Evolutionary conservation across 2,797 vertebrate species (phyloP), one percentile per base, ranked within the genome.

Genomic region (Anguilla pacifica): DNA sequence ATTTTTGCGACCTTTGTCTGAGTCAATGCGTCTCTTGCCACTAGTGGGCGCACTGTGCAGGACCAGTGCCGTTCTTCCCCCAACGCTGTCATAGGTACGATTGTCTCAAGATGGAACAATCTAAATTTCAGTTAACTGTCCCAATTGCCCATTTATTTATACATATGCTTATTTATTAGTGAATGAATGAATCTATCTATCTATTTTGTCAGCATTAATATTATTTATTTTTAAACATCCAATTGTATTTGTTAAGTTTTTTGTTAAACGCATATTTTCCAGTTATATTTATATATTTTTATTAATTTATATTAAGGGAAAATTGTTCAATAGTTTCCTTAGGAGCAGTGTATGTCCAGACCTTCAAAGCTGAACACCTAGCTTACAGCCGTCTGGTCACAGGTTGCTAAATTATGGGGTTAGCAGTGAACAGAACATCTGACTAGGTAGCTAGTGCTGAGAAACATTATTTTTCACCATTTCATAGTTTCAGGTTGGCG

Each of bases 1-100:
- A 88, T 89, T 84, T 88, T 92, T 89, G 91, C 86, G 43, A 91
- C 90, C 92, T 89, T 91, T 86, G 86, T 91, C 87, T 91, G 93
- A n/a, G 51, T 61, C 49, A 19, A 25, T 35, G 22, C 79, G 35
- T 31, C 83, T 70, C 53, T 31, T 19, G 53, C 87, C 67, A 79
- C 83, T 88, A 61, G 87, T 70, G n/a, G 83, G 83, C 25, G 83
- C 59, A 28, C 67, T 46, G 31, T 79, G 22, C 25, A 67, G 7
- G 43, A 35, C 7, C 61, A 57, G 55, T 17, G 55, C 55, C 55
- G 81, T 59, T 59, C n/a, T 57, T 74, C 15, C 17, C 55, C 22
- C 35, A 77, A 35, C 19, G 35, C 39, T 35, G 4, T 39, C 39
- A 39, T 39, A 39, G 39, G 39, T 39, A 39, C 39, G 39, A 39